A percentile compares a stretch with the other conserved stretches of the same genome.
These are phyloP conservation scores for Orthosia gracilis DNA, from an alignment of 2,888 invertebrate genomes.

Conservation along the genomic window DNA sequence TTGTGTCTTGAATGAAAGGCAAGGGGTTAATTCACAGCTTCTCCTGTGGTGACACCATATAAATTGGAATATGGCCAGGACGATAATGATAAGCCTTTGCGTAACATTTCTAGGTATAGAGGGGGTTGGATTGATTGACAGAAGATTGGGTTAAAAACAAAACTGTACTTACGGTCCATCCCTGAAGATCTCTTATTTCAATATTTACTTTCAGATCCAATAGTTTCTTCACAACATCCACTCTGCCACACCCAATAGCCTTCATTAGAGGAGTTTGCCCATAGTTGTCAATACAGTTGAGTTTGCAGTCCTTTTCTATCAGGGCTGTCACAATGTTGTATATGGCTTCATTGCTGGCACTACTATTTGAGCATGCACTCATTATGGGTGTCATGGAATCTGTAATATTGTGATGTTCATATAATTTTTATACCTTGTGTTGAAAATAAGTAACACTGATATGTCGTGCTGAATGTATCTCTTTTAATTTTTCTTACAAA, in stretches of 20 bases:
- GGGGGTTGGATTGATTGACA: too few species aligned
- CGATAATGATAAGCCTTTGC: too few species aligned
- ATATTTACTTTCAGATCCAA: slow-evolving; percentile 89
- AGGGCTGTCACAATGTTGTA: slow-evolving; percentile 88
- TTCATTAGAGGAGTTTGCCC: slow-evolving; percentile 93
- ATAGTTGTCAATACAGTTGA: slow-evolving; percentile 90
- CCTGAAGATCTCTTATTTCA: slow-evolving; percentile 91
- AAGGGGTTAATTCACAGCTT: too few species aligned
- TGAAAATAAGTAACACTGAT: not conserved
- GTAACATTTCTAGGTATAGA: not conserved
- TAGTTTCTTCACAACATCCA: slow-evolving; percentile 88
- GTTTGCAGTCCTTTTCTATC: slow-evolving; percentile 88
- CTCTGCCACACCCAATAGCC: slow-evolving; percentile 90
- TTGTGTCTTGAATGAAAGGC: too few species aligned
- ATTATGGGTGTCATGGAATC: slow-evolving; percentile 92
- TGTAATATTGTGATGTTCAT: slow-evolving; percentile 73
- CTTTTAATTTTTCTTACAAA: not conserved
- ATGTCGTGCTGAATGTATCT: not conserved
- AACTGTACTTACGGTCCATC: slow-evolving; percentile 90
- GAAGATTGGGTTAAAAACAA: not conserved
- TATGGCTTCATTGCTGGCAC: slow-evolving; percentile 83
- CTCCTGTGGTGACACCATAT: too few species aligned
- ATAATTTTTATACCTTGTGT: not conserved
- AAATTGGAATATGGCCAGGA: too few species aligned
- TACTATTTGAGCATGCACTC: slow-evolving; percentile 92